Evolutionary conservation across 2,888 invertebrate genomes (phyloP).

Genomic region (Sepioteuthis lessoniana): DNA sequence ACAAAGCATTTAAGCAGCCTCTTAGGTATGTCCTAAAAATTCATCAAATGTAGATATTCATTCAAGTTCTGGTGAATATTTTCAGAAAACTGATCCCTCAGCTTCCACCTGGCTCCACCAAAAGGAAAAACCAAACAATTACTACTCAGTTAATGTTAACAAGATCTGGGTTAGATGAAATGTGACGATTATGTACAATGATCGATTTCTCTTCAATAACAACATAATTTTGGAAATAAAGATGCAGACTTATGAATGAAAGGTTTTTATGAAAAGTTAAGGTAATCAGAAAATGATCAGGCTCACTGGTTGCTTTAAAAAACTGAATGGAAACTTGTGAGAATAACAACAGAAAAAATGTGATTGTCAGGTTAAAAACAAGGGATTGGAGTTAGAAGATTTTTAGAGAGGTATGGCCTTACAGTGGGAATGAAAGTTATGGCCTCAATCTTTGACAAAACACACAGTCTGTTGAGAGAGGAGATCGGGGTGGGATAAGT

Average conservation of each 20-base stretch:
- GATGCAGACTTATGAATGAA: not conserved
- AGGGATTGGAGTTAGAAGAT: not conserved
- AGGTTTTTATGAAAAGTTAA: not conserved
- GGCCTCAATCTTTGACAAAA: not conserved
- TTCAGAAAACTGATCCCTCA: not conserved
- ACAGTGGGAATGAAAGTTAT: not conserved
- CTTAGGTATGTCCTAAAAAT: not conserved
- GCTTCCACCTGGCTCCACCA: too few species aligned
- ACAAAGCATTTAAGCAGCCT: too few species aligned
- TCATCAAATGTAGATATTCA: not conserved
- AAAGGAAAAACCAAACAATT: too few species aligned
- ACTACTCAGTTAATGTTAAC: too few species aligned
- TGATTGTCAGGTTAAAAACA: not conserved
- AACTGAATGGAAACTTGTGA: not conserved
- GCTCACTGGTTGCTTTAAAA: not conserved
- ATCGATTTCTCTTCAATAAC: too few species aligned
- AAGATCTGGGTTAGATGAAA: too few species aligned
- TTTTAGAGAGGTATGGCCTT: not conserved
- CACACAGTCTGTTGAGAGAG: too few species aligned
- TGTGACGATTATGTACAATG: too few species aligned
- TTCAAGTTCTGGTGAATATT: too few species aligned
- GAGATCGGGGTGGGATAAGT: not conserved
- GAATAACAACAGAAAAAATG: not conserved
- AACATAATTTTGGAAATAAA: not conserved
- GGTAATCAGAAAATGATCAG: not conserved